Evolutionary conservation across 2,113 vertebrate species (phyloP).

Genomic region (Varanus salvator): DNA sequence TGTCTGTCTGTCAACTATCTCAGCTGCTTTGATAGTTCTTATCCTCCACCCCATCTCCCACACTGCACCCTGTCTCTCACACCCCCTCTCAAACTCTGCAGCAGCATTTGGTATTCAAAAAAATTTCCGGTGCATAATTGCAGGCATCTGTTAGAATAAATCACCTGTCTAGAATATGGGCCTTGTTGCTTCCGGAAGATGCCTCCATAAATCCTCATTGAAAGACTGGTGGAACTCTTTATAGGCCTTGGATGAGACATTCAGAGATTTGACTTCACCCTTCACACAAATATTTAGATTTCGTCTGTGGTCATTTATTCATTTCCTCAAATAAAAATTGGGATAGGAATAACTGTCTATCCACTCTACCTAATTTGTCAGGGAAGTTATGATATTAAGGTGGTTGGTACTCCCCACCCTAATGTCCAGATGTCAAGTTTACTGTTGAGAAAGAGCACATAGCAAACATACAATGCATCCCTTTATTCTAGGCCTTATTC

Average conservation of each 20-base stretch:
- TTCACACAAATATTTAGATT: neutral
- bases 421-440: neutral
- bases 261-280: neutral
- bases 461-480: neutral
- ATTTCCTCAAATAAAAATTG: neutral
- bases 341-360: neutral
- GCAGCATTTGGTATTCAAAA: slow-evolving; percentile 38
- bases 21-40: slow-evolving; percentile 52
- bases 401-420: neutral
- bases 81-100: neutral
- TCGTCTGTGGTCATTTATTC: neutral
- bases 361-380: neutral
- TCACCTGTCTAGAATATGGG: slow-evolving; percentile 27
- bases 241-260: neutral
- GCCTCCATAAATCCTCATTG: neutral
- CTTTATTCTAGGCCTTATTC: neutral
- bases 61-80: slow-evolving; percentile 45
- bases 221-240: neutral
- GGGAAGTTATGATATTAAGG: neutral
- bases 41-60: slow-evolving; percentile 69
- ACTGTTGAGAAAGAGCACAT: neutral
- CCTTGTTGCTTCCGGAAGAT: slow-evolving; percentile 21
- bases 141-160: slow-evolving; percentile 19
- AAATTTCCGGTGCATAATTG: slow-evolving; percentile 53
- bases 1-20: slow-evolving; percentile 35